These are phyloP conservation scores for Cinclus cinclus DNA, from an alignment of 2,113 vertebrate genomes.

Conservation along the genomic window DNA sequence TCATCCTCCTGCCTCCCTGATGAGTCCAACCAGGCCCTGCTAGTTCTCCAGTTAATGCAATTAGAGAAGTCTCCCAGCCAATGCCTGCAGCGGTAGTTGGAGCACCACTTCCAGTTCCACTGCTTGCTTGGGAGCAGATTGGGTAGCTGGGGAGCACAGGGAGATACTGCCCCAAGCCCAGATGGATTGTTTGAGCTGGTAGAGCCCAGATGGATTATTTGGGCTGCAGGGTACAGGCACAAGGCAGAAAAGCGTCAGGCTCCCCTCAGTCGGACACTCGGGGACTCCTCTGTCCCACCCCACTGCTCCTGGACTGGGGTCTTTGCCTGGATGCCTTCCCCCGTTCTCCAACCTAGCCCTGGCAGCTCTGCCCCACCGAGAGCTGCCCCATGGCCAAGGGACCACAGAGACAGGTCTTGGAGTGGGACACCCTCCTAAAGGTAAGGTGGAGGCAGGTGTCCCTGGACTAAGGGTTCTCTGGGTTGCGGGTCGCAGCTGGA, in stretches of 20 bases:
- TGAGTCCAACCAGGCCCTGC: background rate
- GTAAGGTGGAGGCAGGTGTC: rapidly evolving
- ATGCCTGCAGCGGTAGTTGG: rapidly evolving
- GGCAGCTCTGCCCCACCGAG: background rate
- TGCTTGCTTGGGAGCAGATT: rapidly evolving
- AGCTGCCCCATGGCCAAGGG: background rate
- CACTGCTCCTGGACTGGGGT: too few species aligned
- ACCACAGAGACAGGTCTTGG: background rate
- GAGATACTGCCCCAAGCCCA: rapidly evolving
- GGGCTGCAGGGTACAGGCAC: rapidly evolving
- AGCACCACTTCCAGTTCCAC: background rate
- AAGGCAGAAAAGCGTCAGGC: rapidly evolving
- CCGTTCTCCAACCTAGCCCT: rapidly evolving
- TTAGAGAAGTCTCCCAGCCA: background rate
- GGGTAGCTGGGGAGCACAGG: background rate
- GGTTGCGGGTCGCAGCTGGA: background rate
- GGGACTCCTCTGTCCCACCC: background rate
- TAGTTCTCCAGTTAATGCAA: background rate
- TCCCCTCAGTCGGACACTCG: rapidly evolving
- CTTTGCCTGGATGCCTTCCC: rapidly evolving
- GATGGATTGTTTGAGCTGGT: too few species aligned
- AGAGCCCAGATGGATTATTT: background rate
- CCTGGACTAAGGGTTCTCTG: too few species aligned
- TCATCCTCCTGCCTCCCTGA: background rate
- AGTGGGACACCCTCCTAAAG: too few species aligned